Percentiles rank a stretch among this genome's conserved stretches.
Conservation (phyloP, 2,888 invertebrate species). For the Xestoiulus laeticollis region DNA sequence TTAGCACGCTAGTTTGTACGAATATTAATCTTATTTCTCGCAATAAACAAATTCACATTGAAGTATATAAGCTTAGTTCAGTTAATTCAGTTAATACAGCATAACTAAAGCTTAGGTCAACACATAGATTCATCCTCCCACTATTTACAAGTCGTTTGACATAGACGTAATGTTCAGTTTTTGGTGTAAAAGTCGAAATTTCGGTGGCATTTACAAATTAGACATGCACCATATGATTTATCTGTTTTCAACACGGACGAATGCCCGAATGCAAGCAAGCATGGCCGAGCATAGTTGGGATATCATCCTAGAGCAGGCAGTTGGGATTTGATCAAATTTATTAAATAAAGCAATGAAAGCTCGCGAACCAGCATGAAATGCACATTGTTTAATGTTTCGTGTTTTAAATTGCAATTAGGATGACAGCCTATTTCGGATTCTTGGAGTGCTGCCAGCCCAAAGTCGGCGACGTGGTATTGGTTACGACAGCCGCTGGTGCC, state of each 20-base stretch:
- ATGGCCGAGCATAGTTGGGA: not conserved
- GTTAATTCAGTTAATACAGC: no score
- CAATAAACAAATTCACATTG: no score
- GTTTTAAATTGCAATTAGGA: constrained; percentile 62
- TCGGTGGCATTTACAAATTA: no score
- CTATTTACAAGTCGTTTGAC: no score
- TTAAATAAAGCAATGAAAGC: not conserved
- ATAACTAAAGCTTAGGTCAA: no score
- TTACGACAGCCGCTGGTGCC: constrained; percentile 80
- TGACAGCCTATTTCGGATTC: constrained; percentile 79
- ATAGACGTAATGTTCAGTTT: no score
- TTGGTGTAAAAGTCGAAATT: no score
- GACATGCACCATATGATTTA: no score
- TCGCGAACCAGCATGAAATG: not conserved
- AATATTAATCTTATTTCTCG: no score
- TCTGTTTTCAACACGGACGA: not conserved
- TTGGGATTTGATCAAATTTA: not conserved
- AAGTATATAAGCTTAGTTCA: no score
- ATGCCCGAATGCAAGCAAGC: not conserved
- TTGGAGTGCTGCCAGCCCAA: constrained; percentile 76
- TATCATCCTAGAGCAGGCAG: not conserved
- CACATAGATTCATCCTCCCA: no score
- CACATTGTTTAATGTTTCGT: not conserved
- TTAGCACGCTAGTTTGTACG: no score
- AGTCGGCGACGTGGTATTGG: constrained; percentile 76